Evolutionary conservation across 2,113 vertebrate genomes (phyloP), one percentile per base, ranked within the genome.

Genomic region (Tenebrosternarchus preto): DNA sequence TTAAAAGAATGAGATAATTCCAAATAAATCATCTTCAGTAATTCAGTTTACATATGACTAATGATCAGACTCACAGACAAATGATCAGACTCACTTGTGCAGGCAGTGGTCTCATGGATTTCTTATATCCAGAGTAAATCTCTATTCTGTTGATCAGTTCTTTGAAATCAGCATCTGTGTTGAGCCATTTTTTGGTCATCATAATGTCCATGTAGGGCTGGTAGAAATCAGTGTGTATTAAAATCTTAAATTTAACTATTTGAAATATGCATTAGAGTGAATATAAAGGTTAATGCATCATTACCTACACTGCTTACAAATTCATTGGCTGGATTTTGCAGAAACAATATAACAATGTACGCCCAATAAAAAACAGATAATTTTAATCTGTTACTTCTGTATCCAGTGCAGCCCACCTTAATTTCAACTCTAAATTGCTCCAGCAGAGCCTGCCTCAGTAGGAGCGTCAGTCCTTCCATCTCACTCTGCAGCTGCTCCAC

Each of bases 351-450:
- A 12, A 12, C n/a, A 78, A 12, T 27, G 19, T 22, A 46, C 4
- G 27, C 16, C 59, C 33, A 77, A 29, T 1, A 59, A 22, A 39
- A 46, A 78, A 3, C 6, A 15, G 22, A 16, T 55, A 7, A 24
- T 29, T 31, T 17, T 53, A 53, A 36, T 67, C 29, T n/a, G 20
- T 39, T 12, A 12, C 20, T 16, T 12, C 1, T 31, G 50, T 16
- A 83, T 60, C 7, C 27, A 5, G 15, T 66, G 36, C 22, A 57
- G 29, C 80, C 3, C 60, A 93, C 93, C 91, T 89, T 33, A 3
- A 90, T 83, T 0, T 90, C 79, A 0, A 81, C 79, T 76, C 85
- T 89, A 80, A 89, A 92, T 72, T 90, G 89, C 0, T 92, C 67
- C 77, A 90, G 87, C 68, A 94, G 81, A 11, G 55, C 57, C 76